phyloP scores from a whole-genome alignment of 2,888 invertebrate species.

The Bursaphelenchus okinawaensis region DNA sequence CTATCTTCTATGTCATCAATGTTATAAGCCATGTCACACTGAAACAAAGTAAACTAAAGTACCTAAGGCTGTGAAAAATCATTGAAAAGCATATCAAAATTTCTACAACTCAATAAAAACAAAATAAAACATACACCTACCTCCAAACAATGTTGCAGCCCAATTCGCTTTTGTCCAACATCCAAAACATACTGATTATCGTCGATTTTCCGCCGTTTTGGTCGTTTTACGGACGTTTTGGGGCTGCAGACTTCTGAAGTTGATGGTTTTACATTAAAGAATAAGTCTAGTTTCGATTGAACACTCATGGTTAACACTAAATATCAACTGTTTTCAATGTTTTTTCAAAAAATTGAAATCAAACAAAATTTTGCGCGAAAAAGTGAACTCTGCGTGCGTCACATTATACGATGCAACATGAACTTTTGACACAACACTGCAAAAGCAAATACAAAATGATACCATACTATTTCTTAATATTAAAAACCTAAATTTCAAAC shows the following conservation, averaged over 20 bases:
- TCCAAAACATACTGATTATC: slow-evolving; percentile 28
- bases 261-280: neutral
- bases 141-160: slow-evolving; percentile 26
- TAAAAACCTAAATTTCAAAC: no score
- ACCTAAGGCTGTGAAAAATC: neutral
- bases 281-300: neutral
- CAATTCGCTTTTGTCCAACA: slow-evolving; percentile 31
- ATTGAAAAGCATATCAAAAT: neutral
- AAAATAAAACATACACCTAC: slow-evolving; percentile 5
- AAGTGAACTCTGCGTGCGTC: no score
- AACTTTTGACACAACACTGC: no score
- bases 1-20: slow-evolving; percentile 23
- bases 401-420: no score
- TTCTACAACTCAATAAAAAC: neutral
- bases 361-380: no score
- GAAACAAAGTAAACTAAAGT: slow-evolving; percentile 2
- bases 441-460: no score
- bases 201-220: slow-evolving; percentile 5
- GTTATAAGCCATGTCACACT: slow-evolving; percentile 34
- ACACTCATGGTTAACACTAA: no score
- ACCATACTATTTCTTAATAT: no score
- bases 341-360: no score
- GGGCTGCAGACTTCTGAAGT: neutral
- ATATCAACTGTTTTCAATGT: no score
- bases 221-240: neutral